Conservation (phyloP, 2,113 vertebrate genomes). For the Dryoscopus gambensis region DNA sequence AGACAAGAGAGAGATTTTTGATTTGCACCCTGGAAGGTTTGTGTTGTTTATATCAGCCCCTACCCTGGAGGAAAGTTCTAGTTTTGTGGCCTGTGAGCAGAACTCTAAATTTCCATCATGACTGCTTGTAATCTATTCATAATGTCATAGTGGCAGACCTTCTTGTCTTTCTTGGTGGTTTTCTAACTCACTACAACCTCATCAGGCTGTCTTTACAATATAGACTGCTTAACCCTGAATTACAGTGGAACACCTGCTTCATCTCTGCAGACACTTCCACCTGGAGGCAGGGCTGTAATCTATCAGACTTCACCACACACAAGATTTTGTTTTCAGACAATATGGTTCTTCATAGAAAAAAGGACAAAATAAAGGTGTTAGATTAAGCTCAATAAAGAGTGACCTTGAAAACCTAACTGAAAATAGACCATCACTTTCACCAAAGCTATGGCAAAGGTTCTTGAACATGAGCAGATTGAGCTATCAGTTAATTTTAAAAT, state of each 20-base stretch:
- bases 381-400: background rate
- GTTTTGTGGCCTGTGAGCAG: background rate
- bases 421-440: background rate
- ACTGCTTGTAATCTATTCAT: background rate
- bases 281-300: background rate
- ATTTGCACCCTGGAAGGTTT: background rate
- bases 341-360: background rate
- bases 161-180: background rate
- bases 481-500: background rate
- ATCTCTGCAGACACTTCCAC: accelerated
- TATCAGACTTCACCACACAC: background rate
- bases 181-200: background rate
- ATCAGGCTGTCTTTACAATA: background rate
- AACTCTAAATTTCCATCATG: background rate
- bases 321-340: background rate
- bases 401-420: background rate
- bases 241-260: background rate
- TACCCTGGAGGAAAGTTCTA: background rate
- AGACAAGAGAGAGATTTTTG: background rate
- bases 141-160: background rate
- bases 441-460: background rate
- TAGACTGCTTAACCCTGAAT: background rate
- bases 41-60: background rate
- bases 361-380: background rate
- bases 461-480: background rate